These are phyloP conservation scores for Agelaius tricolor DNA, from an alignment of 2,113 vertebrate genomes.

Conservation along the genomic window DNA sequence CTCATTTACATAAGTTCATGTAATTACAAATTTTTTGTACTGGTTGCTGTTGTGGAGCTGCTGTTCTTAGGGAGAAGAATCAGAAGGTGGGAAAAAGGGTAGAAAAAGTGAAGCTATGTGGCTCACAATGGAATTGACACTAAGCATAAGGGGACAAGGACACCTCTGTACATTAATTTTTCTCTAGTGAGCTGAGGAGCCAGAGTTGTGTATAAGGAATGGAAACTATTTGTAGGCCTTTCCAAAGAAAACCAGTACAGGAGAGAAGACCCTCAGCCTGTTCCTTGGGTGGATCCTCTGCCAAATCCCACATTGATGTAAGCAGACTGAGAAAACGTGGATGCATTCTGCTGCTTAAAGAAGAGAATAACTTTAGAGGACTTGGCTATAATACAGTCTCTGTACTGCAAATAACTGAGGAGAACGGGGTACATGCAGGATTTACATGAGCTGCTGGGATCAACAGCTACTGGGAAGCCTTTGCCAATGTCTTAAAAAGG, in stretches of 20 bases:
- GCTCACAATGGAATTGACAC: not conserved
- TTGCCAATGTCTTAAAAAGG: conserved; percentile 6
- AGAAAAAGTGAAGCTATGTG: not conserved
- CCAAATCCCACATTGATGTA: not conserved
- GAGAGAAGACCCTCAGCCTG: not conserved
- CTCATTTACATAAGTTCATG: not conserved
- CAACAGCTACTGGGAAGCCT: conserved; percentile 3
- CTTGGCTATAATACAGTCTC: not conserved
- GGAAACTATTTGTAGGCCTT: not conserved
- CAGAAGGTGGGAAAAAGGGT: not conserved
- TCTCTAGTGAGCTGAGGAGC: not conserved
- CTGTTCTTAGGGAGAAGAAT: not conserved
- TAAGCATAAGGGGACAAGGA: not conserved
- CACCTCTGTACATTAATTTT: not conserved
- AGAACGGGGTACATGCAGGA: not conserved
- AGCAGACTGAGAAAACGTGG: not conserved
- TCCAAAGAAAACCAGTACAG: not conserved
- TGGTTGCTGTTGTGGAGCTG: not conserved
- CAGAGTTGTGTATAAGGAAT: not conserved
- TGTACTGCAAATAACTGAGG: not conserved
- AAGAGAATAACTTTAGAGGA: not conserved
- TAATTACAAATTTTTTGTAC: not conserved
- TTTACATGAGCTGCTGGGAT: not conserved
- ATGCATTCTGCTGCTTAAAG: not conserved
- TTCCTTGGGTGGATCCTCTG: not conserved